phyloP scores from a whole-genome alignment of 2,797 vertebrate species.

The Oophaga sylvatica region DNA sequence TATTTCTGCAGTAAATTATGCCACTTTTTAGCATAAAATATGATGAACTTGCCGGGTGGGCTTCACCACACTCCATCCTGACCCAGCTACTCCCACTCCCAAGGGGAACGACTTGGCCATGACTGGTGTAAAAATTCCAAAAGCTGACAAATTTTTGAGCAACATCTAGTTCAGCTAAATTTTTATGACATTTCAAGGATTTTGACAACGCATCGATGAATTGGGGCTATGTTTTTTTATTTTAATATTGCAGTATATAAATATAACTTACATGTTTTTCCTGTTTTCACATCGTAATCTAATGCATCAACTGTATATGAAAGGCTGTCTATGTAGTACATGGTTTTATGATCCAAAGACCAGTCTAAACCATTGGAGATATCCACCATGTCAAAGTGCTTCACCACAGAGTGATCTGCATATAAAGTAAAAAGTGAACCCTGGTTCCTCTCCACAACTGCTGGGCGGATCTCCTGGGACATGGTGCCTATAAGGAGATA shows the following conservation, averaged over 20 bases:
- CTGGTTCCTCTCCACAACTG: constrained; percentile 77
- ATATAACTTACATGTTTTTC: constrained; percentile 75
- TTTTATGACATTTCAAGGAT: too few relatives aligned
- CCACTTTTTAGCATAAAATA: too few relatives aligned
- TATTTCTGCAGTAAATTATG: too few relatives aligned
- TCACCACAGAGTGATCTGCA: constrained; percentile 79
- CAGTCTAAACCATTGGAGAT: constrained; percentile 94
- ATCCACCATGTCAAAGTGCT: constrained; percentile 86
- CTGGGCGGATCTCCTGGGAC: constrained; percentile 78
- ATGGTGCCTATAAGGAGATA: constrained; percentile 83
- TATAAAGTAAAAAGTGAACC: constrained; percentile 84
- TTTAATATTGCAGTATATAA: neutral
- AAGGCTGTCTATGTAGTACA: constrained; percentile 94
- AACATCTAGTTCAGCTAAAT: too few relatives aligned
- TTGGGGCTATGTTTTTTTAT: neutral
- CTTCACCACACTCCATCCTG: too few relatives aligned
- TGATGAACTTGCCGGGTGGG: too few relatives aligned
- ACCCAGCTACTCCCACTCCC: too few relatives aligned
- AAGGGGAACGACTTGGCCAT: too few relatives aligned
- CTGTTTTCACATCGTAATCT: constrained; percentile 84
- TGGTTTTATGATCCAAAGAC: constrained; percentile 85
- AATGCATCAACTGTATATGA: constrained; percentile 86
- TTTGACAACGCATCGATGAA: too few relatives aligned
- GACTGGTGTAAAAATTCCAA: too few relatives aligned
- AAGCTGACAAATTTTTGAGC: too few relatives aligned